Evolutionary conservation across 2,113 vertebrate genomes (phyloP), one percentile per base, ranked within the genome.

Genomic region (Anthoscopus minutus): DNA sequence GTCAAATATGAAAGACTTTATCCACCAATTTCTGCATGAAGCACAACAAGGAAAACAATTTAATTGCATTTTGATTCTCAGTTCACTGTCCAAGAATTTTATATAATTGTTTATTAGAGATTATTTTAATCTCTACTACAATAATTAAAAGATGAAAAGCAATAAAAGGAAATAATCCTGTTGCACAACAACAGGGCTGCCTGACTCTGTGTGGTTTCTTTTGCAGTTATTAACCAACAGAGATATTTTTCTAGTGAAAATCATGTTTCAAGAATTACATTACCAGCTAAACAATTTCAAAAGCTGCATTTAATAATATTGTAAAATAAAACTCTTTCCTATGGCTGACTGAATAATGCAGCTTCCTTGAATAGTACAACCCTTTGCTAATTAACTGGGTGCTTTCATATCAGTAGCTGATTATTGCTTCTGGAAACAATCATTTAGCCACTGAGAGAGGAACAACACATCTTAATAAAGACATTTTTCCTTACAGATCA

Each of bases 391-490:
- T 96, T 96, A 96, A 95, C 94, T 92, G 92, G 94, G 56, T 90
- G 88, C 92, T 95, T 96, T 96, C 86, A 47, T 95, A 95, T 95
- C 92, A 92, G 95, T 57, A 93, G 92, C 92, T 95, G 96, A 94
- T 96, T 96, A 96, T 96, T 96, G 88, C 92, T 96, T 93, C 96
- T 96, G 94, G 96, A 96, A 96, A 94, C 92, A 96, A 93, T 93
- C 82, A 93, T 94, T 96, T 96, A 94, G 76, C 71, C 82, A 94
- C 90, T 15, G 92, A 95, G 95, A 94, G 82, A 83, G 56, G 71
- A 95, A 73, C 90, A 90, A 70, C 94, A 92, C 79, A 83, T 96
- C 88, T 90, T 95, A 94, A 96, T 96, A 96, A 92, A 95, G 86
- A 93, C 51, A 73, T 92, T 95, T 96, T 90, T 90, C 90, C 71